phyloP scores from a whole-genome alignment of 2,888 invertebrate genomes.

The Asteroscopus sphinx region DNA sequence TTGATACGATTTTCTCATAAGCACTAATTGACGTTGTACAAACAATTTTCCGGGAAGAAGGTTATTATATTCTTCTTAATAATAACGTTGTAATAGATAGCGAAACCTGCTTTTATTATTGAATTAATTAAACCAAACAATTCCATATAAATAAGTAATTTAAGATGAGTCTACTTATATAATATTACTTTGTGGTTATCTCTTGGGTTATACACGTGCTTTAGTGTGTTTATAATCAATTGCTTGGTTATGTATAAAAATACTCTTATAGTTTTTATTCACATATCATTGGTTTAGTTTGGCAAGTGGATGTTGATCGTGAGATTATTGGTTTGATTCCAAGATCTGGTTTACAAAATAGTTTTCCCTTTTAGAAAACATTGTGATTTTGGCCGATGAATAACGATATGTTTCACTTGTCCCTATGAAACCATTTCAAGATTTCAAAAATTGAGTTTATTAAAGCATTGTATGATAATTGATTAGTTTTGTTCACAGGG shows the following conservation, averaged over 20 bases:
- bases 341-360: too few species aligned
- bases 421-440: too few species aligned
- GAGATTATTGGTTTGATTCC: not conserved
- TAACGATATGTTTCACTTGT: too few species aligned
- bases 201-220: conserved; percentile 1
- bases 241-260: not conserved
- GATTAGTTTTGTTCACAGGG: conserved; percentile 90
- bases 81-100: conserved; percentile 39
- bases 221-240: not conserved
- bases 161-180: conserved; percentile 14
- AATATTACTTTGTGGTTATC: conserved; percentile 33
- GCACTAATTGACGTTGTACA: conserved; percentile 47
- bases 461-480: conserved; percentile 12
- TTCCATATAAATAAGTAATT: conserved; percentile 29
- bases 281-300: too few species aligned
- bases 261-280: not conserved
- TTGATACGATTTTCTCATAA: conserved; percentile 64
- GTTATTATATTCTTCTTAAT: conserved; percentile 30
- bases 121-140: conserved; percentile 47
- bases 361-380: too few species aligned
- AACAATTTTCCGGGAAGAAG: conserved; percentile 30
- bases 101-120: conserved; percentile 30
- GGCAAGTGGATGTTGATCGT: too few species aligned
- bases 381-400: too few species aligned
- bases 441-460: too few species aligned